Base-by-base conservation (phyloP, 2,113 vertebrate genomes). In the Embiotoca jacksoni region DNA sequence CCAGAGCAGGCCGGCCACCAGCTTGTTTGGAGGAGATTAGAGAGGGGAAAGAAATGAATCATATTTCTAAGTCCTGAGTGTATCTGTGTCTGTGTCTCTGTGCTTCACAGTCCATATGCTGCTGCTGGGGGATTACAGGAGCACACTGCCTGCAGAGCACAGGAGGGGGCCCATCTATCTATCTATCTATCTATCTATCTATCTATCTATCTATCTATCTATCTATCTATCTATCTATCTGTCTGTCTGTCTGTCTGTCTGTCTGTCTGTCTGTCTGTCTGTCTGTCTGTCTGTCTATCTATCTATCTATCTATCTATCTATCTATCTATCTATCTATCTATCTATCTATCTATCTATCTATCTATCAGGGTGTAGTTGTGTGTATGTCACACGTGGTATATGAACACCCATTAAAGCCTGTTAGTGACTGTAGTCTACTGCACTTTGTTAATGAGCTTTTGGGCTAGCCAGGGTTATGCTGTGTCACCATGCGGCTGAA, bases 41-140 rank as follows among this genome's bases (percentile, higher is more conserved):
- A 81, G 85, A 54, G 80, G 33, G 70, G 86, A 93, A 93, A 94
- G 88, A 94, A 93, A 94, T 94, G 91, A 94, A 94, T 94, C 91
- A 94, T 94, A 93, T 94, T 94, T 91, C 83, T 92, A 93, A 91
- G 85, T 93, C 90, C 90, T 88, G 84, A 83, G 82, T 91, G 82
- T 87, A 72, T 91, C 81, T 82, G 63, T 81, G 79, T 92, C 80
- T 74, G 75, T 86, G 72, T 90, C 84, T 89, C 85, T 76, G 80
- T 69, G 88, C 84, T 78, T 39, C 84, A 41, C 15, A 37, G 80
- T 74, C 90, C 88, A 93, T 92, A 92, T 92, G 91, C 74, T 92
- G 73, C 85, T 55, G 71, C 72, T 56, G 64, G 80, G 35, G 88
- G 93, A 94, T 94, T 94, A 94, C 58, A 81, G 81, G 37, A 67